Base-by-base conservation (phyloP, 1,140 invertebrate species). In the Eumeta japonica region DNA sequence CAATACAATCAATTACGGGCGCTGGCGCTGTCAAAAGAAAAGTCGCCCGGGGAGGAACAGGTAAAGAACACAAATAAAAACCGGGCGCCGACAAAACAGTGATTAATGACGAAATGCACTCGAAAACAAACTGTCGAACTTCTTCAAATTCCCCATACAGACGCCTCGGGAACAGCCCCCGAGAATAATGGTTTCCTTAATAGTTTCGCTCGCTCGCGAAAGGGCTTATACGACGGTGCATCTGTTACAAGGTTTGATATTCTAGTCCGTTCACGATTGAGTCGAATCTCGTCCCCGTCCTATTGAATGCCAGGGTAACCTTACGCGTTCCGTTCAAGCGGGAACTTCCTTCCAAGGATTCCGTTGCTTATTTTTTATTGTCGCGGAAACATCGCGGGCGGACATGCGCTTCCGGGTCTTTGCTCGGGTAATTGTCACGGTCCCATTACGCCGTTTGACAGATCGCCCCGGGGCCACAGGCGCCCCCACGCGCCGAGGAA, bases 21-120 rank as follows among this genome's bases (percentile, higher is more conserved):
- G 37, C n/a, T n/a, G 37, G 18, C 63, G 59, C 64, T 72, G 67
- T 64, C 67, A 59, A 65, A 61, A 51, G 37, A 45, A 54, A 62
- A 54, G n/a, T n/a, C 41, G 50, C 53, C 41, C 33, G 34, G 33
- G 44, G 36, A 48, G 49, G 57, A 70, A 53, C 67, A 70, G 63
- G 63, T 66, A 61, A 64, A n/a, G n/a, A 64, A 62, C 58, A 46
- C 54, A 61, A 53, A 64, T 58, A 66, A 66, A 68, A 68, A 52
- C 42, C 47, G 42, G 60, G 56, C 50, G 48, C 44, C 53, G 68
- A 73, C 68, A 73, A 70, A 73, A 70, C 65, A 63, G 64, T 73
- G 68, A 73, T 73, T 73, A 73, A 73, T 73, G 68, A 66, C 55
- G 48, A 68, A 73, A 73, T 73, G 68, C 68, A 70, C 68, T 73